Evolutionary conservation across 2,797 vertebrate genomes (phyloP).

Genomic region (Melanotaenia boesemani): DNA sequence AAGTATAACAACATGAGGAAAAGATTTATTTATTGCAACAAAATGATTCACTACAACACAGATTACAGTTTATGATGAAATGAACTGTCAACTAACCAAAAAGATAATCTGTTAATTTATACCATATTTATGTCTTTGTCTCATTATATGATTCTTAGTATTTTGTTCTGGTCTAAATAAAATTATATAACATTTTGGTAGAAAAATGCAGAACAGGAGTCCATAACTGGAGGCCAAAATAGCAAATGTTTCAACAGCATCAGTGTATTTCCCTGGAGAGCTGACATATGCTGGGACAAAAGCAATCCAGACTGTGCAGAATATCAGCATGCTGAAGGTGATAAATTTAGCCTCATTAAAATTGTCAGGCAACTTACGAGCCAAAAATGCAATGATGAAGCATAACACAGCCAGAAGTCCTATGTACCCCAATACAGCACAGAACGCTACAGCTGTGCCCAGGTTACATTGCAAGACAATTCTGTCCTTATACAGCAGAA

Average conservation of each 20-base stretch:
- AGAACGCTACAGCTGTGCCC: constrained; percentile 75
- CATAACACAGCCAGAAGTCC: constrained; percentile 75
- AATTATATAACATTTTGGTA: constrained; percentile 82
- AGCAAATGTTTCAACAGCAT: constrained; percentile 83
- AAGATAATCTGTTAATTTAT: constrained; percentile 17
- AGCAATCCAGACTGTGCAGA: constrained; percentile 81
- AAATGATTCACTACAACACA: neutral
- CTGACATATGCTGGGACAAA: constrained; percentile 83
- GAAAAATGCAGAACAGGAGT: constrained; percentile 78
- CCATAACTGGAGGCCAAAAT: constrained; percentile 81
- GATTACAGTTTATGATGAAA: neutral
- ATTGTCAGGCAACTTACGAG: constrained; percentile 78
- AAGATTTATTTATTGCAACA: neutral
- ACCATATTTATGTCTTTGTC: constrained; percentile 55
- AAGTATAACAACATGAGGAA: neutral
- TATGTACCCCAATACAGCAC: constrained; percentile 77
- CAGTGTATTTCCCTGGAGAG: constrained; percentile 81
- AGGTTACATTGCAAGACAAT: constrained; percentile 78
- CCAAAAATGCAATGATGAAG: constrained; percentile 79
- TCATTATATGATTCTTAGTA: constrained; percentile 78
- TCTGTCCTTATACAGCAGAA: constrained; percentile 67
- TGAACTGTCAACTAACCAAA: neutral
- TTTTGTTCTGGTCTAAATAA: constrained; percentile 77
- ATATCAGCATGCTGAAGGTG: constrained; percentile 84
- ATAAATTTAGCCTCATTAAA: constrained; percentile 83